A percentile compares a stretch with the other conserved stretches of the same genome.
Evolutionary conservation across 2,113 vertebrate genomes (phyloP).

Genomic region (Ameiurus melas): DNA sequence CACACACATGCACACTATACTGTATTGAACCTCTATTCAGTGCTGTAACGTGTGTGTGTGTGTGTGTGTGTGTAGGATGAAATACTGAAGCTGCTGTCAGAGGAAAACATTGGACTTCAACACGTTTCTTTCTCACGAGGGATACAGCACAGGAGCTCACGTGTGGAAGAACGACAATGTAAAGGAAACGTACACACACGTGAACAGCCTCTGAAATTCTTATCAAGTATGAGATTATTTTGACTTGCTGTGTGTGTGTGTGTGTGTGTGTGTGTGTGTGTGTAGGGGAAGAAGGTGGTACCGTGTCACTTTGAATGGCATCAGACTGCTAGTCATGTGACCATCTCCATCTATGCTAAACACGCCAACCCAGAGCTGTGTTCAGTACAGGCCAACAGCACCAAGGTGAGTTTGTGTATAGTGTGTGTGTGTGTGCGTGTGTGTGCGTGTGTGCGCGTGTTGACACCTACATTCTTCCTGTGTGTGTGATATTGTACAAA

Average conservation of each 20-base stretch:
- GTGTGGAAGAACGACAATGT: constrained; percentile 88
- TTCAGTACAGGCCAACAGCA: too few species aligned
- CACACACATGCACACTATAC: constrained; percentile 11
- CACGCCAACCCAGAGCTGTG: too few species aligned
- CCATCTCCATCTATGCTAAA: too few species aligned
- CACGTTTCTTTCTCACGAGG: constrained; percentile 88
- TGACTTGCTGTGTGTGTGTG: background rate
- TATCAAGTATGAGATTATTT: background rate
- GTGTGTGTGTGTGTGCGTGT: too few species aligned
- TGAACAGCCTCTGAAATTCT: background rate
- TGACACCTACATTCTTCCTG: too few species aligned
- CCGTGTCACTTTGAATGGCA: too few species aligned
- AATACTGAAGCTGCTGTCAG: constrained; percentile 96
- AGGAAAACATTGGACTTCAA: constrained; percentile 95
- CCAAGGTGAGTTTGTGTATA: too few species aligned
- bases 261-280: background rate
- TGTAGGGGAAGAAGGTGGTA: constrained; percentile 88
- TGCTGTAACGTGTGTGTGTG: background rate
- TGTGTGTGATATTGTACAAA: too few species aligned
- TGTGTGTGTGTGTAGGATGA: constrained; percentile 87
- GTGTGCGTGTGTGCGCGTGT: too few species aligned
- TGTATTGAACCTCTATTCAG: background rate
- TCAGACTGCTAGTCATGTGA: too few species aligned
- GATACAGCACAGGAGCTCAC: constrained; percentile 84
- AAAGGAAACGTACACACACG: constrained; percentile 54